Conservation (phyloP, 2,888 invertebrate species). For the Macaria notata region DNA sequence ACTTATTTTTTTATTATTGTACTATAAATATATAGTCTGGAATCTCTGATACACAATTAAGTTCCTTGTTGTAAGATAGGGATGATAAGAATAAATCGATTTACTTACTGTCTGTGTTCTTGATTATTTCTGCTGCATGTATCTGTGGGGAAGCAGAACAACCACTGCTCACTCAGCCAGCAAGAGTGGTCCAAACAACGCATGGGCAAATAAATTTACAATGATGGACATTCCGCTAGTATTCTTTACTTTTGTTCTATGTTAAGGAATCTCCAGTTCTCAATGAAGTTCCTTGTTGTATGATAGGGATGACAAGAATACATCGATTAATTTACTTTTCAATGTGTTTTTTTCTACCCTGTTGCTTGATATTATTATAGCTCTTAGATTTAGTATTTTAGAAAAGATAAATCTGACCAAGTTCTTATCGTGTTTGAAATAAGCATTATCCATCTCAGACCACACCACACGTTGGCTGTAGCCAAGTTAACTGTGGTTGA, state of each 20-base stretch:
- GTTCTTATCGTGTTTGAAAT: no score
- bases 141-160: conserved; percentile 99
- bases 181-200: conserved; percentile 99
- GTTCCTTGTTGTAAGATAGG: conserved; percentile 9
- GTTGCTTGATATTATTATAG: no score
- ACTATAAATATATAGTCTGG: no score
- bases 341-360: no score
- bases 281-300: conserved; percentile 13
- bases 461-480: no score
- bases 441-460: no score
- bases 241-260: neutral
- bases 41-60: conserved; percentile 15
- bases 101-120: no score
- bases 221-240: conserved; percentile 61
- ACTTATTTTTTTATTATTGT: no score
- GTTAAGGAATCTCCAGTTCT: conserved; percentile 6
- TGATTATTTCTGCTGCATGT: conserved; percentile 94
- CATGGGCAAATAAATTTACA: conserved; percentile 88
- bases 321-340: neutral
- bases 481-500: no score
- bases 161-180: conserved; percentile 97
- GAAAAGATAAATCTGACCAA: no score
- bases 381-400: no score
- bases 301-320: conserved; percentile 11
- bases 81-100: conserved; percentile 11